These are phyloP conservation scores for Corythaixoides concolor DNA, from an alignment of 2,113 vertebrate genomes.

Conservation along the genomic window DNA sequence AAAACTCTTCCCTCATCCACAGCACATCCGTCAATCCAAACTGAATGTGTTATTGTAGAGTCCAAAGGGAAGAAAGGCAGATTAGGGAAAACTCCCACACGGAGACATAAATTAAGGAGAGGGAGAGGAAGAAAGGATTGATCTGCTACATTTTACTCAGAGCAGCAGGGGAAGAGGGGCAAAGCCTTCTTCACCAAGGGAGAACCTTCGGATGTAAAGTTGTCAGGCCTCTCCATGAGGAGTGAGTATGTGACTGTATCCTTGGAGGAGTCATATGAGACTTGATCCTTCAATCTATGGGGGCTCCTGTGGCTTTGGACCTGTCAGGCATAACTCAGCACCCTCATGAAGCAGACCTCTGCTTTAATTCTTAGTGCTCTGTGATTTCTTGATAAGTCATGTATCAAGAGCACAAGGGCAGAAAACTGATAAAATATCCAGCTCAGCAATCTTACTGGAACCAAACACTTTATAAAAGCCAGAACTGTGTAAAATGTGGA, in stretches of 20 bases:
- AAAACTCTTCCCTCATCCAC: not conserved
- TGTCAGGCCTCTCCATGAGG: not conserved
- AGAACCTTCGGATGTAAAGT: not conserved
- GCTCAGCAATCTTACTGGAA: not conserved
- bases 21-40: not conserved
- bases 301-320: not conserved
- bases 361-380: not conserved
- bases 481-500: not conserved
- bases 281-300: not conserved
- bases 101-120: not conserved
- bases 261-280: accelerated
- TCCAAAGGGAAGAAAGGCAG: not conserved
- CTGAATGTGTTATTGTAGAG: not conserved
- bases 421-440: not conserved
- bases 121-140: not conserved
- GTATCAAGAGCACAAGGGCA: not conserved
- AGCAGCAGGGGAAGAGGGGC: not conserved
- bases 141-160: not conserved
- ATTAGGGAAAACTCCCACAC: not conserved
- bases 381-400: not conserved
- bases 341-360: not conserved
- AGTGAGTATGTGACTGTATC: not conserved
- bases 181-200: not conserved
- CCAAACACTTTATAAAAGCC: not conserved
- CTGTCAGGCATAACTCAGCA: not conserved